Evolutionary conservation across 2,797 vertebrate species (phyloP).

Genomic region (Chaenodraco wilsoni): DNA sequence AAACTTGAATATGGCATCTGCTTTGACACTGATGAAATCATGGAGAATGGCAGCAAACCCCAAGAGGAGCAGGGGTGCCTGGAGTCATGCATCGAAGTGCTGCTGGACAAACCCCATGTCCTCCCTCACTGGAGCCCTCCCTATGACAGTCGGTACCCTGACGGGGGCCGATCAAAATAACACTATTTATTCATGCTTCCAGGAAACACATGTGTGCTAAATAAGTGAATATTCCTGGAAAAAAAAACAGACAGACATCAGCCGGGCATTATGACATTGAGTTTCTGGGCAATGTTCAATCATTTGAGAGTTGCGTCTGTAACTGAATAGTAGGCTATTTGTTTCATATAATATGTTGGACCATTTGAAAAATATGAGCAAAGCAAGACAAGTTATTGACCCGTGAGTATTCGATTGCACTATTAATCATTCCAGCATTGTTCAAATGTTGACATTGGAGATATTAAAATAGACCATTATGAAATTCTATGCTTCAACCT

Average conservation of each 20-base stretch:
- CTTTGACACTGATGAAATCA: conserved; percentile 82
- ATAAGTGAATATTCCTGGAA: conserved; percentile 69
- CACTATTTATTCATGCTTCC: conserved; percentile 77
- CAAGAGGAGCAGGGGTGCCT: conserved; percentile 62
- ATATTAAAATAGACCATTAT: conserved; percentile 34
- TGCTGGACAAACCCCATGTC: conserved; percentile 68
- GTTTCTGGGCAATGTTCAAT: conserved; percentile 67
- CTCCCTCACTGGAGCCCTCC: conserved; percentile 48
- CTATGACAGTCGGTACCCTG: conserved; percentile 68
- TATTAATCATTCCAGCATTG: conserved; percentile 52
- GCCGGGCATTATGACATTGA: conserved; percentile 65
- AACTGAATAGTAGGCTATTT: conserved; percentile 53
- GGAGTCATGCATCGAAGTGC: conserved; percentile 78
- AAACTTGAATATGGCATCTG: conserved; percentile 71
- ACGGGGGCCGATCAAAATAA: conserved; percentile 78
- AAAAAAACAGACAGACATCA: conserved; percentile 60
- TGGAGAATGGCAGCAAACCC: conserved; percentile 72
- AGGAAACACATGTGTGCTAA: conserved; percentile 70
- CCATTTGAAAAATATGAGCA: conserved; percentile 43
- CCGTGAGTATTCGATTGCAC: conserved; percentile 51
- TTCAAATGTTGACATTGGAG: conserved; percentile 38
- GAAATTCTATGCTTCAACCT: conserved; percentile 25
- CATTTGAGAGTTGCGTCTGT: conserved; percentile 57
- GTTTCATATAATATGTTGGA: conserved; percentile 59
- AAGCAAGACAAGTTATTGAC: conserved; percentile 51